These are phyloP conservation scores for Enteromius fasciolatus DNA, from an alignment of 2,797 vertebrate genomes.

Conservation along the genomic window DNA sequence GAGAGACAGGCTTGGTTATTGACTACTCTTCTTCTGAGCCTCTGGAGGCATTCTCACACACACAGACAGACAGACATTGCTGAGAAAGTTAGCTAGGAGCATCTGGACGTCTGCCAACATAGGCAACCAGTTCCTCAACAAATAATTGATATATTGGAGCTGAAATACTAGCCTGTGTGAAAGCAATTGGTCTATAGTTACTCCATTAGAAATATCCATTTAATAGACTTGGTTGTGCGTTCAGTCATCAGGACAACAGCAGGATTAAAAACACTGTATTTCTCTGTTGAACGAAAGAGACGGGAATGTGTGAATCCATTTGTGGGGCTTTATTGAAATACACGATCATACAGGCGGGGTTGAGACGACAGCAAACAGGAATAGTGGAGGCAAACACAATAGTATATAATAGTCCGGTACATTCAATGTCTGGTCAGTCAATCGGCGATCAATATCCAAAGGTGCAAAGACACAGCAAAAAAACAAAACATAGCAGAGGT, in stretches of 20 bases:
- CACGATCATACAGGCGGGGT: no score
- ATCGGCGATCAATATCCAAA: no score
- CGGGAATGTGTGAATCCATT: no score
- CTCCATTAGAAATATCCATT: slow-evolving; percentile 29
- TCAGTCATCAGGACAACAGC: slow-evolving; percentile 8
- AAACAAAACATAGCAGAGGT: no score
- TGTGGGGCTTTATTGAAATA: no score
- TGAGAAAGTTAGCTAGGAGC: slow-evolving; percentile 7
- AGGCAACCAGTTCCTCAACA: slow-evolving; percentile 21
- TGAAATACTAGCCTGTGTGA: slow-evolving; percentile 16
- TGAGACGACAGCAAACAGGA: no score
- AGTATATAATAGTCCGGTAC: no score
- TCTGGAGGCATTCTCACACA: neutral
- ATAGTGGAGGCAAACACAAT: no score
- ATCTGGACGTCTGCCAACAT: slow-evolving; percentile 1
- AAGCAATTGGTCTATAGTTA: slow-evolving; percentile 25
- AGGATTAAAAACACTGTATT: neutral
- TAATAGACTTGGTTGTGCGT: slow-evolving; percentile 9
- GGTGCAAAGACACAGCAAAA: no score
- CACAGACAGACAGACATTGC: neutral
- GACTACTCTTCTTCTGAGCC: neutral
- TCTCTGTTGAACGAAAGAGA: neutral
- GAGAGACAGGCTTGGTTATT: slow-evolving; percentile 11
- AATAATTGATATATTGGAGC: slow-evolving; percentile 26
- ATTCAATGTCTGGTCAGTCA: no score